Evolutionary conservation across 2,797 vertebrate genomes (phyloP), one percentile per base, ranked within the genome.

Genomic region (Cossypha niveicapilla): DNA sequence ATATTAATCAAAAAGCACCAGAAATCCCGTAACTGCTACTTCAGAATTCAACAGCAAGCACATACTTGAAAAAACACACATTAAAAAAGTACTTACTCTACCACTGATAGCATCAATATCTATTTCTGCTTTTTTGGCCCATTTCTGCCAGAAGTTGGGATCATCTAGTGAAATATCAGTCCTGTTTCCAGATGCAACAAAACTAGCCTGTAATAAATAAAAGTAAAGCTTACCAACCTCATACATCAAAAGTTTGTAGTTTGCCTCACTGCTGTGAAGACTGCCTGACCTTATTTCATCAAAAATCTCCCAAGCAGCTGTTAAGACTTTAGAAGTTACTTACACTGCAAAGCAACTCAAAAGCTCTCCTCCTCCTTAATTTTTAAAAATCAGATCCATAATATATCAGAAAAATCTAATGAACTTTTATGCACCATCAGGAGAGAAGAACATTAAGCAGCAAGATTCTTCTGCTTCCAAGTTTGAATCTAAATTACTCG

Each of bases 101-200:
- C 99, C 99, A 76, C 99, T 99, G 95, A 99, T 98, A 63, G 98
- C 98, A 10, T 99, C 99, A 77, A 99, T 97, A 95, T 99, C 99
- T 82, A 99, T 98, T 98, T 99, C 99, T 68, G 99, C 99, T 93
- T 99, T 99, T 98, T 99, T 99, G 54, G 99, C 99, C 99, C 99
- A 99, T 96, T 99, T 99, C 96, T 99, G 99, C 99, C 99, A 99
- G 98, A 99, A 99, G 97, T 99, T 99, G 22, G 99, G 99, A 97
- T 99, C 99, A 95, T 99, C 99, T 97, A 99, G 98, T 62, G 99
- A 98, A 97, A 99, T 99, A 97, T 99, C 99, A 93, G 99, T 99
- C 94, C 99, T 98, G 96, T 99, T 99, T 97, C 99, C 99, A 72
- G 99, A 99, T 58, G 99, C 98, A 93, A 99, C 99, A 97, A 99